Conservation (phyloP, 2,797 vertebrate species). For the Rhinella marina region DNA sequence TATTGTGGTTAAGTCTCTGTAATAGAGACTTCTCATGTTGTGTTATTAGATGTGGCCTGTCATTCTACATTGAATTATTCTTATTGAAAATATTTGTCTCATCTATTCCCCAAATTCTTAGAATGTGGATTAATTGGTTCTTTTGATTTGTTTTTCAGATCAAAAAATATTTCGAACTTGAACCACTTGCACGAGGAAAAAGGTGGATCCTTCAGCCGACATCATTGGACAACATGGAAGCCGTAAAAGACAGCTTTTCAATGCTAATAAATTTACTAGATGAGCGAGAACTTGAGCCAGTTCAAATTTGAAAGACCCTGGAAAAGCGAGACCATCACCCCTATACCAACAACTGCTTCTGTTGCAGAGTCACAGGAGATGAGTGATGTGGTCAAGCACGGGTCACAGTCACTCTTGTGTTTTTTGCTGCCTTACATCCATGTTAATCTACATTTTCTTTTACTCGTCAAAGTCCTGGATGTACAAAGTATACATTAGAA, state of each 20-base stretch:
- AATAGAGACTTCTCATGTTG: too few relatives aligned
- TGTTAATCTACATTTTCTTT: neutral
- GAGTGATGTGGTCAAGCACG: neutral
- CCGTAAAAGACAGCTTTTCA: constrained; percentile 90
- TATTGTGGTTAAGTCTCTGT: too few relatives aligned
- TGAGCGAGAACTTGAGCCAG: constrained; percentile 87
- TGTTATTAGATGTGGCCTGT: neutral
- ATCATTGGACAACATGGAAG: constrained; percentile 86
- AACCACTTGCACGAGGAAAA: constrained; percentile 92
- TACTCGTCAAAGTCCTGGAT: constrained; percentile 8
- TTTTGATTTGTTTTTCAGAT: constrained; percentile 75
- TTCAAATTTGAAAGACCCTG: constrained; percentile 84
- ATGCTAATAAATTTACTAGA: constrained; percentile 92
- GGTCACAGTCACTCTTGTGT: neutral
- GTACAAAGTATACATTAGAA: neutral
- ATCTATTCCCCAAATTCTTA: neutral
- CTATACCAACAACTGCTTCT: constrained; percentile 8
- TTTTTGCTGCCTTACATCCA: constrained; percentile 38
- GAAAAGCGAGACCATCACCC: constrained; percentile 47
- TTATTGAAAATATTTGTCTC: neutral
- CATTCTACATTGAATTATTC: neutral
- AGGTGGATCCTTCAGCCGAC: constrained; percentile 95
- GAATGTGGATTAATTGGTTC: neutral
- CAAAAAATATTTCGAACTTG: constrained; percentile 97
- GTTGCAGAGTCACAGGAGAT: neutral